Evolutionary conservation across 1,140 invertebrate species (phyloP), one percentile per base, ranked within the genome.

Genomic region (Cepaea nemoralis): DNA sequence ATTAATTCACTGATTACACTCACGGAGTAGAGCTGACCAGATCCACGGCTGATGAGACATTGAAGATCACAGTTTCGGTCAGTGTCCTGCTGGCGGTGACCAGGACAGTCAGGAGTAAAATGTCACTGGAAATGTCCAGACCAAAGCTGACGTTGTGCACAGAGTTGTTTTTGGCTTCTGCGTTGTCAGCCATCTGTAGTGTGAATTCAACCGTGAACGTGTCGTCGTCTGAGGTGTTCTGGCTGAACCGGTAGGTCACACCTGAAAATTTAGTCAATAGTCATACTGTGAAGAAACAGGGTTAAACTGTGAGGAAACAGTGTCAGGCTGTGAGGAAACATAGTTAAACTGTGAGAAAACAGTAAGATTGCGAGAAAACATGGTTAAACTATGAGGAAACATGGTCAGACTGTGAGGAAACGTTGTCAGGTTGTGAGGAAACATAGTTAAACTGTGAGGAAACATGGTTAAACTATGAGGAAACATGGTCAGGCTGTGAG

Each of bases 181-280:
- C 37, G 55, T 82, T 82, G 80, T 90, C 89, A 24, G 83, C 81
- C 76, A 90, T 80, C 63, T 86, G 82, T 1, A 89, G 27, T 37
- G 84, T 83, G 42, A 88, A 66, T 67, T 87, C 86, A 12, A 88
- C 31, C 6, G 67, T 33, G n/a, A 89, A 75, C 24, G 50, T 59
- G 82, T 90, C 82, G 79, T 90, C 89, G n/a, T 75, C 83, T 14
- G 76, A 66, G 14, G 5, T 16, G 22, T 82, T 59, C 6, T 77
- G 81, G 16, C 55, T 82, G 14, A 55, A 77, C 19, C 83, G 39
- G 45, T 87, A 82, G 5, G 86, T 82, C 37, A 85, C 35, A 35
- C 85, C 86, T 87, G n/a, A n/a, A n/a, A n/a, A n/a, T n/a, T 55
- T 35, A 40, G 8, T 39, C 10, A 40, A 40, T 19, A 14, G 66